Evolutionary conservation across 2,113 vertebrate species (phyloP), one percentile per base, ranked within the genome.

Genomic region (Trogon surrucura): DNA sequence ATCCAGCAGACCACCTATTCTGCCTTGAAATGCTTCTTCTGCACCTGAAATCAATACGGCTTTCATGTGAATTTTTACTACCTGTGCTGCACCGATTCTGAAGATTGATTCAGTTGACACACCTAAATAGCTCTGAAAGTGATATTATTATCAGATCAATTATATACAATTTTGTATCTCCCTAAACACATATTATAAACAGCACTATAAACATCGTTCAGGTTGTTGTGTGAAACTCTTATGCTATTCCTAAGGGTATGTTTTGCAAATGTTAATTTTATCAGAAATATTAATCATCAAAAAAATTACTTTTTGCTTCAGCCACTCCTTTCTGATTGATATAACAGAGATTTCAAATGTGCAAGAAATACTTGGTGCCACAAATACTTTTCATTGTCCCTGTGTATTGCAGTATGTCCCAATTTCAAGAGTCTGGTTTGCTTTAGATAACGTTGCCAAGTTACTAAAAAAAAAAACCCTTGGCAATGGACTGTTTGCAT

Each of bases 391-490:
- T 82, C 73, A 84, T 88, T 92, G 81, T 85, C 84, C 80, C 64
- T 62, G 71, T 85, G 77, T 88, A 91, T 17, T 80, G 87, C 92
- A 91, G 70, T 54, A 57, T 66, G 85, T 85, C 94, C 94, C 80
- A 91, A 58, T 96, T 97, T 88, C 79, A 92, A 87, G 80, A 88
- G 66, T 69, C 88, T 93, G 84, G 79, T 93, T 85, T 90, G 91
- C 91, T 94, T 96, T 69, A 91, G 88, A 92, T 92, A 94, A 88
- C 2, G 17, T 93, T 95, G 92, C 93, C 92, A 95, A 96, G 95
- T 92, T 95, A 94, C 95, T 93, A 56, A 92, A 95, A 94, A 77
- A 91, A 81, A 95, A 47, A 32, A 0, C 44, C 34, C 73, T 86
- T 84, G 69, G 64, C 10, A 6, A 91, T 77, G 92, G 80, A 74